Evolutionary conservation across 2,888 invertebrate species (phyloP).

Genomic region (Catocala nupta): DNA sequence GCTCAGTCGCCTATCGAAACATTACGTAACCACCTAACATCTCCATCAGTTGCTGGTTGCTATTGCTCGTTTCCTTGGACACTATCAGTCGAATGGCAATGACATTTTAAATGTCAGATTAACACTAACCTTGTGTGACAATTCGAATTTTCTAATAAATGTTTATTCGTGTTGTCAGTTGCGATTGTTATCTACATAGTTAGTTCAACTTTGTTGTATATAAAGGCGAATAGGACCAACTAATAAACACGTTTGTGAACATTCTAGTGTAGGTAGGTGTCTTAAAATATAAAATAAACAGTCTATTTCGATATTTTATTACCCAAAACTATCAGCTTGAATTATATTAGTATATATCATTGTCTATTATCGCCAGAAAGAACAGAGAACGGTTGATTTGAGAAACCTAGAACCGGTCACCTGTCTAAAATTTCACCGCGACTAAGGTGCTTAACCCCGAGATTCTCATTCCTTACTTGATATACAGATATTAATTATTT

Average conservation of each 20-base stretch:
- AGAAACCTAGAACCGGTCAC: too few species aligned
- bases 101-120: conserved; percentile 57
- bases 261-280: conserved; percentile 16
- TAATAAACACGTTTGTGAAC: conserved; percentile 31
- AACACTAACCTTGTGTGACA: conserved; percentile 49
- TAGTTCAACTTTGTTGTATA: conserved; percentile 11
- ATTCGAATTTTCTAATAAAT: conserved; percentile 49
- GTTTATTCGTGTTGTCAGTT: conserved; percentile 30
- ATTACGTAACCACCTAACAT: conserved; percentile 76
- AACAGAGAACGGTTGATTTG: too few species aligned
- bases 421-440: too few species aligned
- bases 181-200: conserved; percentile 25
- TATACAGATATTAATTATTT: neutral
- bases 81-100: conserved; percentile 51
- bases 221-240: conserved; percentile 22
- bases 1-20: conserved; percentile 68
- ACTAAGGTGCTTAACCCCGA: too few species aligned
- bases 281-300: conserved; percentile 2
- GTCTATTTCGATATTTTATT: neutral
- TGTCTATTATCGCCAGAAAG: too few species aligned
- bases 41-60: conserved; percentile 57
- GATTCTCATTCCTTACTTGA: too few species aligned
- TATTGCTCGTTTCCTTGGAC: conserved; percentile 48
- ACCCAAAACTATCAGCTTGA: too few species aligned
- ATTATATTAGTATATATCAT: too few species aligned